Percentiles rank a stretch among this genome's conserved stretches.
phyloP scores from a whole-genome alignment of 2,113 vertebrate genomes.

The Thymallus thymallus region DNA sequence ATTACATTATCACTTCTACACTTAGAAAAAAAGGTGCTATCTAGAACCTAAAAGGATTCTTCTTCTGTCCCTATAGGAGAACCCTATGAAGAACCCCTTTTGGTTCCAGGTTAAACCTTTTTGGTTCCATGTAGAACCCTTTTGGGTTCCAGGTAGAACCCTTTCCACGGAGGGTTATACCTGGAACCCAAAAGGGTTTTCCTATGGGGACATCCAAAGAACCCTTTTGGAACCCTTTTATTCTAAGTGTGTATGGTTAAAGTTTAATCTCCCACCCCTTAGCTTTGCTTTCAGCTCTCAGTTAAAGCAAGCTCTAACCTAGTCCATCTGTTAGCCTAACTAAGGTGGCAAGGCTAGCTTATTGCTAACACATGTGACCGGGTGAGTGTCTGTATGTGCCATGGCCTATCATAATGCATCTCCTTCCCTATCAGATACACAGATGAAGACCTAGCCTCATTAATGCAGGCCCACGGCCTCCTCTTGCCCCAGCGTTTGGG shows the following conservation, averaged over 20 bases:
- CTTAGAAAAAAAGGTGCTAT: background rate
- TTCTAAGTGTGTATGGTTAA: too few relatives aligned
- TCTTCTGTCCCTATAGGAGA: too few relatives aligned
- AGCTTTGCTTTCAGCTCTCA: slow-evolving; percentile 14
- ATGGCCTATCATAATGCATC: slow-evolving; percentile 47
- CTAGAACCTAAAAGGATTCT: too few relatives aligned
- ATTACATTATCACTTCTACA: background rate
- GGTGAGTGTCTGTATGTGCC: slow-evolving; percentile 51
- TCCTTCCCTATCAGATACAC: slow-evolving; percentile 38
- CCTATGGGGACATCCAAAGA: too few relatives aligned
- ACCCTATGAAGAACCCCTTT: too few relatives aligned
- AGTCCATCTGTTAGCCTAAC: slow-evolving; percentile 41
- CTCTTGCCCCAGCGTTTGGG: slow-evolving; percentile 47
- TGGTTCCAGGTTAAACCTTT: too few relatives aligned
- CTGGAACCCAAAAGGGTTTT: too few relatives aligned
- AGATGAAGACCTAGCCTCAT: slow-evolving; percentile 61
- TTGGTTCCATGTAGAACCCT: too few relatives aligned
- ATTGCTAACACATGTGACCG: slow-evolving; percentile 70
- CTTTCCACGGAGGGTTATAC: too few relatives aligned
- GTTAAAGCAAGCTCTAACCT: slow-evolving; percentile 5
- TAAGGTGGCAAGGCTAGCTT: slow-evolving; percentile 52
- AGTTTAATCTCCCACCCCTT: too few relatives aligned
- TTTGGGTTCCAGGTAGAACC: too few relatives aligned
- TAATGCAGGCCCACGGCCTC: slow-evolving; percentile 68
- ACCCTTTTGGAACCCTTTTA: too few relatives aligned